Evolutionary conservation across 2,113 vertebrate genomes (phyloP).

Genomic region (Talpa occidentalis): DNA sequence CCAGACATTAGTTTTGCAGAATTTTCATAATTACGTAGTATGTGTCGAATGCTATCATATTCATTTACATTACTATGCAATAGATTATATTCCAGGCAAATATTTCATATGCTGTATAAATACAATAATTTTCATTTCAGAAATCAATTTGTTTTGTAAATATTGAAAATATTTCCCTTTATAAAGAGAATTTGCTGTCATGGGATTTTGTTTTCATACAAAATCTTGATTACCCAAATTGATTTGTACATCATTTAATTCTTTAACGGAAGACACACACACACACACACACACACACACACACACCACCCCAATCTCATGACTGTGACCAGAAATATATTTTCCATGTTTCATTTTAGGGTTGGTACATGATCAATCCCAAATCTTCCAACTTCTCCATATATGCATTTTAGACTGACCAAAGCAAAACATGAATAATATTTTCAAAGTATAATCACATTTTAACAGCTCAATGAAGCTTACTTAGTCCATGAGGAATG

Average conservation of each 20-base stretch:
- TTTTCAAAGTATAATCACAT: constrained; percentile 9
- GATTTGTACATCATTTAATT: not conserved
- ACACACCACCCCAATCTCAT: not conserved
- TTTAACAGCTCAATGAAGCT: not conserved
- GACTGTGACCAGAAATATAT: not conserved
- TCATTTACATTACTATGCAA: not conserved
- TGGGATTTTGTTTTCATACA: not conserved
- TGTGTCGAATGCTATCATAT: not conserved
- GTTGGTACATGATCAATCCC: not conserved
- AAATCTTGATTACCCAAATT: not conserved
- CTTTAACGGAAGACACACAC: not conserved
- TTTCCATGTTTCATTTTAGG: not conserved
- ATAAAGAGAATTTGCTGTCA: not conserved
- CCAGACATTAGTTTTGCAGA: not conserved
- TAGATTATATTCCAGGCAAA: not conserved
- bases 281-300: not conserved
- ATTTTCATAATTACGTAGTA: not conserved
- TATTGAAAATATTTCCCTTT: not conserved
- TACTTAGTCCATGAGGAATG: not conserved
- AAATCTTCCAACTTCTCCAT: not conserved
- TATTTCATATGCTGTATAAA: constrained; percentile 25
- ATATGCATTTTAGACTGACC: not conserved
- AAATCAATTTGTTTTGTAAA: constrained; percentile 11
- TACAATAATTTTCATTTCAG: constrained; percentile 8
- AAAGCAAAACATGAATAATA: not conserved